Evolutionary conservation across 1,140 invertebrate species (phyloP).

Genomic region (Monochamus saltuarius): DNA sequence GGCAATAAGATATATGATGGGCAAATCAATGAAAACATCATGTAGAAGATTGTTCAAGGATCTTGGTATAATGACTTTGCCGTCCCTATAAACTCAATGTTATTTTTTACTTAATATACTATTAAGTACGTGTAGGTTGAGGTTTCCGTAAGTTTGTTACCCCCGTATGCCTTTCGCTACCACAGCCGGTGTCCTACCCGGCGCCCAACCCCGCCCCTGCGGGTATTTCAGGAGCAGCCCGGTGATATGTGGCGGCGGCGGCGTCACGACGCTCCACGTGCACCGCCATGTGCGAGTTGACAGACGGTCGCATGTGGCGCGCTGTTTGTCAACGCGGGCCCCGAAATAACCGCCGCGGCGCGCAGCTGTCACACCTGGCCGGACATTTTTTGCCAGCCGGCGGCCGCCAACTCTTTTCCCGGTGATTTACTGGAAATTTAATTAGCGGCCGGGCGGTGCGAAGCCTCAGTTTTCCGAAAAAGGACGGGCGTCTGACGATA

Average conservation of each 20-base stretch:
- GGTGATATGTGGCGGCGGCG: conserved; percentile 29
- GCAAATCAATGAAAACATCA: too few species aligned
- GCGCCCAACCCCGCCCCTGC: conserved; percentile 6
- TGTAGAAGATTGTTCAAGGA: too few species aligned
- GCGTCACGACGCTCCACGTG: conserved; percentile 43
- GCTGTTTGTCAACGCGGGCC: conserved; percentile 38
- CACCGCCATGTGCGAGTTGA: conserved; percentile 41
- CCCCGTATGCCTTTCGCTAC: too few species aligned
- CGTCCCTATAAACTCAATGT: too few species aligned
- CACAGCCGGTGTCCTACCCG: neutral
- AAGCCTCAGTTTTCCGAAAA: too few species aligned
- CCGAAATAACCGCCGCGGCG: conserved; percentile 41
- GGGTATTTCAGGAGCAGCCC: conserved; percentile 32
- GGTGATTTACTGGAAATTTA: conserved; percentile 33
- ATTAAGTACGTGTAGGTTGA: too few species aligned
- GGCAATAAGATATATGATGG: too few species aligned
- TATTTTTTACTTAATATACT: too few species aligned
- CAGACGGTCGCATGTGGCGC: conserved; percentile 39
- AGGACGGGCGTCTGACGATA: too few species aligned
- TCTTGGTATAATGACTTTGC: too few species aligned
- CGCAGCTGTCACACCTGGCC: conserved; percentile 45
- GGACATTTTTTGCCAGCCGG: conserved; percentile 40
- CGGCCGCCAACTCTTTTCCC: conserved; percentile 30
- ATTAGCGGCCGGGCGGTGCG: conserved; percentile 5
- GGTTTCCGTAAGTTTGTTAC: too few species aligned